Evolutionary conservation across 2,113 vertebrate species (phyloP), one percentile per base, ranked within the genome.

Genomic region (Poicephalus gulielmi): DNA sequence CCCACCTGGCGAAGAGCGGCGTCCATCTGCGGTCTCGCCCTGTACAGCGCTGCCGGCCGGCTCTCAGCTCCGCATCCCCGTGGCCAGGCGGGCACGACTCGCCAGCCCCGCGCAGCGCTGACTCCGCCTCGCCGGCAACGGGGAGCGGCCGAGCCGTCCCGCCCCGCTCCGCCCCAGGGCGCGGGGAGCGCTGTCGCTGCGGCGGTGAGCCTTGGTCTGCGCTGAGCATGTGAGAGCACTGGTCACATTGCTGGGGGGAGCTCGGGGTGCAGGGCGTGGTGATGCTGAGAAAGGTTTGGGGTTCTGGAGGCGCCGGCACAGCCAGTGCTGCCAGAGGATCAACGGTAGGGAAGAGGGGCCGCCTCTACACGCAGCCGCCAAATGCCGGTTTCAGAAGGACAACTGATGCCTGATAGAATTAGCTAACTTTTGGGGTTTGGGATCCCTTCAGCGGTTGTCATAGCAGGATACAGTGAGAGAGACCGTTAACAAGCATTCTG

Each of bases 1-100:
- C 92, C 64, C 83, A 94, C 92, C 92, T 90, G 88, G 35, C 83
- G 46, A 52, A 94, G 71, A 78, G 87, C 52, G 46, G 87, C 52
- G 83, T 94, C 92, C 87, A 90, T 90, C 44, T 49, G 86, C 60
- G 67, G 46, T 68, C 20, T 28, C n/a, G 53, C 81, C 86, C 47
- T 47, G 62, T 68, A 24, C 57, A 39, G 84, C 37, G 78, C 66
- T 59, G 44, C 79, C 73, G 73, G 33, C 78, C 85, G 35, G 59
- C 71, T 77, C 43, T 70, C 86, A 59, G 43, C 43, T 13, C 75
- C 62, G 80, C 91, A 74, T 84, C 81, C 27, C 63, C 75, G 68
- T 47, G 59, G 75, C 75, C 43, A 68, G 52, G 67, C 53, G n/a
- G 62, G 67, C 28, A 47, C 60, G 27, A 12, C 67, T 50, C 62